Percentiles rank a stretch among this genome's conserved stretches.
phyloP scores from a whole-genome alignment of 1,140 invertebrate species.

The Philaenus spumarius region DNA sequence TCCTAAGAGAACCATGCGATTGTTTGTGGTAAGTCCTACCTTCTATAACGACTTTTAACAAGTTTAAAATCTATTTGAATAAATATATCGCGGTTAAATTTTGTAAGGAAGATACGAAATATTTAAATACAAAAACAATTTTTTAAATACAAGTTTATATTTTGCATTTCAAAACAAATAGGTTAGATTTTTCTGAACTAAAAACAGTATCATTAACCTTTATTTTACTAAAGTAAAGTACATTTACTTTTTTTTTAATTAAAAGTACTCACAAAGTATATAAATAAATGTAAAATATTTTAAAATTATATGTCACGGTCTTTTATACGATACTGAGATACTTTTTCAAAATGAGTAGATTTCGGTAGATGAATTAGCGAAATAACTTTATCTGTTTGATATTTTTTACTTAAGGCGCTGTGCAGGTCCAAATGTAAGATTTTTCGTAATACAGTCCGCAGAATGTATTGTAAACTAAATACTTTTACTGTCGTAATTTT shows the following conservation, averaged over 20 bases:
- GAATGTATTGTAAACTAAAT: too few relatives aligned
- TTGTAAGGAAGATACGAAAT: neutral
- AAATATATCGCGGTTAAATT: neutral
- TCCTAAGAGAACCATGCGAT: conserved; percentile 1
- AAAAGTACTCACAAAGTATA: too few relatives aligned
- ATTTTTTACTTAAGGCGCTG: too few relatives aligned
- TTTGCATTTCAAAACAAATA: neutral
- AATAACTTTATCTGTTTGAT: too few relatives aligned
- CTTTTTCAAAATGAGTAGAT: too few relatives aligned
- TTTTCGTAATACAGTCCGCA: too few relatives aligned
- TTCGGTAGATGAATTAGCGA: too few relatives aligned
- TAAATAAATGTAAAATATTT: too few relatives aligned
- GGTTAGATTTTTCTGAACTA: neutral
- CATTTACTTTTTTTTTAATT: neutral
- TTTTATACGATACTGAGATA: too few relatives aligned
- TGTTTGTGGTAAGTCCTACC: conserved; percentile 9
- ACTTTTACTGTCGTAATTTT: too few relatives aligned
- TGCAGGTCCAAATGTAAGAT: too few relatives aligned
- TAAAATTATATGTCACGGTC: too few relatives aligned
- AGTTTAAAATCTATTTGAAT: neutral
- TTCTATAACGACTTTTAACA: neutral
- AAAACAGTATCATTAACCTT: neutral
- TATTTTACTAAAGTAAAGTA: neutral
- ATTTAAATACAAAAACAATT: neutral
- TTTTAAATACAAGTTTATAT: neutral